Evolutionary conservation across 2,888 invertebrate species (phyloP), one percentile per base, ranked within the genome.

Genomic region (Iselma pallidipennis): DNA sequence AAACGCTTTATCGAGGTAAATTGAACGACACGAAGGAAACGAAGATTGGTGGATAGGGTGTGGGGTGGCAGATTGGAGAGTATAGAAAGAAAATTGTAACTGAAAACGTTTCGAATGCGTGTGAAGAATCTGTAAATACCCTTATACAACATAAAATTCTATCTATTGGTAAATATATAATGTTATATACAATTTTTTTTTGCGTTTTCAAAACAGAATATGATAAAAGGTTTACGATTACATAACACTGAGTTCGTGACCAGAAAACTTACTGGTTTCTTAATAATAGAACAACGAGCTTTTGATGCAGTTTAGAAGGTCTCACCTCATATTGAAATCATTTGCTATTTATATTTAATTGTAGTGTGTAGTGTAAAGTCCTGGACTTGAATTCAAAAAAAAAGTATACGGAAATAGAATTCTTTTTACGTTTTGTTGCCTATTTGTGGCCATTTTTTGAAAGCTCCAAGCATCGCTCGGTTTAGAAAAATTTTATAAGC

Each of bases 71-170:
- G 57, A 62, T 62, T 62, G 57, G 57, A 51, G 48, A 57, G 48
- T 53, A 63, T 63, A 59, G 55, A 63, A 59, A 54, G 62, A 60
- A 68, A 68, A 68, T 65, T 66, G 66, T 65, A 66, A 60, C 57
- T 64, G 61, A 57, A 66, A 68, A 68, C 57, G 62, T 56, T 59
- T 57, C 2, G 51, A 57, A 63, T 61, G 65, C 68, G 68, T 68
- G 68, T 63, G 45, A 62, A 57, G 68, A 55, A 63, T 68, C 48
- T 53, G 63, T 52, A 66, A 68, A 59, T 63, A 64, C 42, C 7
- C 21, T 21, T 55, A 61, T 55, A 61, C 57, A 55, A 33, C 42
- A 42, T 42, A 42, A 10, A 42, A 42, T 21, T 42, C 42, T 42
- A 42, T 42, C 42, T 42, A 42, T 42, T 19, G 37, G 37, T 37